Percentiles rank a stretch among this genome's conserved stretches.
phyloP scores from a whole-genome alignment of 1,140 invertebrate genomes.

The Heliconius hermathena region DNA sequence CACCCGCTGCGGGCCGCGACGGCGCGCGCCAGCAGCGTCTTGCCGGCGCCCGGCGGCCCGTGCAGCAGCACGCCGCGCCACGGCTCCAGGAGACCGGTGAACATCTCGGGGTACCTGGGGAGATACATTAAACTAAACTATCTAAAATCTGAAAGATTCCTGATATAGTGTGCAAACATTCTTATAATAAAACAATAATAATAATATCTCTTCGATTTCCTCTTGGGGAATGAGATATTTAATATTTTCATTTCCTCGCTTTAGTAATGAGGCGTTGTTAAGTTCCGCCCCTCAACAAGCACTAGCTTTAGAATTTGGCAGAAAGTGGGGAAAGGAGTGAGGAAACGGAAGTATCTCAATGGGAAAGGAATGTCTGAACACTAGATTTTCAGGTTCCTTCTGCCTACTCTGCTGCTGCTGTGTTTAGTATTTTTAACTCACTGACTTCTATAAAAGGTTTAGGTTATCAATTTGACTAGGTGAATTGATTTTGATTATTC shows the following conservation, averaged over 20 bases:
- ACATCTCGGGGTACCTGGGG: constrained; percentile 91
- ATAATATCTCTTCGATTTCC: too few species aligned
- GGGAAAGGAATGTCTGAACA: neutral
- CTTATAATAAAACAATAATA: too few species aligned
- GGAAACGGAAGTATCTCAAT: too few species aligned
- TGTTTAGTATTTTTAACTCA: too few species aligned
- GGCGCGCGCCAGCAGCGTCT: constrained; percentile 94
- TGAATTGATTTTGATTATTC: too few species aligned
- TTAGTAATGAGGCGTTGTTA: neutral
- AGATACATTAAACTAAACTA: too few species aligned
- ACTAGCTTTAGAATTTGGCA: neutral
- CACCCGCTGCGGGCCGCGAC: constrained; percentile 90
- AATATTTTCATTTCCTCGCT: neutral
- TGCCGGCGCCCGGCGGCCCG: constrained; percentile 93
- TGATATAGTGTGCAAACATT: too few species aligned
- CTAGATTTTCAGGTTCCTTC: neutral
- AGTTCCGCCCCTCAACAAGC: neutral
- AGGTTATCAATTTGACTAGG: too few species aligned
- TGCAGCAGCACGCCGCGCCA: constrained; percentile 94
- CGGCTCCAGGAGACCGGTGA: constrained; percentile 88
- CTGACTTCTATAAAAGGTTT: too few species aligned
- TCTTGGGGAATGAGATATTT: too few species aligned
- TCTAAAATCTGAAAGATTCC: too few species aligned
- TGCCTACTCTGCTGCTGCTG: too few species aligned
- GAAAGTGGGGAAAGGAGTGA: neutral